Conservation (phyloP, 2,113 vertebrate species). For the Indicator maculatus region DNA sequence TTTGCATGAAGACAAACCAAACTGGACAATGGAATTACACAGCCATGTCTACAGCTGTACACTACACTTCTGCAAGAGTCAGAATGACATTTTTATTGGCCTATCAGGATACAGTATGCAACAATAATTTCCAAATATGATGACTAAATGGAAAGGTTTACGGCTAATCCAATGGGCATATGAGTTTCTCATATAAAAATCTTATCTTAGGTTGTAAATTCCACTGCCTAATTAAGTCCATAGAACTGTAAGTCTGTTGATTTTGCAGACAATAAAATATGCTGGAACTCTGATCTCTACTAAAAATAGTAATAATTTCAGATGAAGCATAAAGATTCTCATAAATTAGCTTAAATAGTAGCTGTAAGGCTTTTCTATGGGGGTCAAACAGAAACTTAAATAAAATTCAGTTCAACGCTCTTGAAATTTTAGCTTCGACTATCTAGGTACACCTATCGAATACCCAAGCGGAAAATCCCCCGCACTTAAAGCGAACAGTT, state of each 20-base stretch:
- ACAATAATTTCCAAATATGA: conserved; percentile 32
- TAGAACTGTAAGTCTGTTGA: not conserved
- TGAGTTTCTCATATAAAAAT: conserved; percentile 11
- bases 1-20: not conserved
- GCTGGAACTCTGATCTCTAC: not conserved
- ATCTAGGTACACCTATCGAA: not conserved
- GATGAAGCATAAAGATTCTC: not conserved
- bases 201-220: conserved; percentile 67
- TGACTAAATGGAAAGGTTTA: conserved; percentile 54
- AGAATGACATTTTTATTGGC: conserved; percentile 39
- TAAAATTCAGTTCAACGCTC: not conserved
- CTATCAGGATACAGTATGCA: not conserved
- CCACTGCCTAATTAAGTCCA: conserved; percentile 24
- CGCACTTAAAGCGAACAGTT: not conserved
- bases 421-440: not conserved
- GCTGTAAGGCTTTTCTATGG: not conserved
- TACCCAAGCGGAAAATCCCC: not conserved
- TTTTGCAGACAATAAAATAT: not conserved
- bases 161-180: not conserved
- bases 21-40: not conserved
- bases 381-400: not conserved
- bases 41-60: not conserved
- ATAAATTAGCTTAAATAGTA: not conserved
- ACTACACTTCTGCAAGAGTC: not conserved
- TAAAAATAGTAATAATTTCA: not conserved